Base-by-base conservation (phyloP, 2,113 vertebrate genomes). In the Pseudolaguvia tuberculata region DNA sequence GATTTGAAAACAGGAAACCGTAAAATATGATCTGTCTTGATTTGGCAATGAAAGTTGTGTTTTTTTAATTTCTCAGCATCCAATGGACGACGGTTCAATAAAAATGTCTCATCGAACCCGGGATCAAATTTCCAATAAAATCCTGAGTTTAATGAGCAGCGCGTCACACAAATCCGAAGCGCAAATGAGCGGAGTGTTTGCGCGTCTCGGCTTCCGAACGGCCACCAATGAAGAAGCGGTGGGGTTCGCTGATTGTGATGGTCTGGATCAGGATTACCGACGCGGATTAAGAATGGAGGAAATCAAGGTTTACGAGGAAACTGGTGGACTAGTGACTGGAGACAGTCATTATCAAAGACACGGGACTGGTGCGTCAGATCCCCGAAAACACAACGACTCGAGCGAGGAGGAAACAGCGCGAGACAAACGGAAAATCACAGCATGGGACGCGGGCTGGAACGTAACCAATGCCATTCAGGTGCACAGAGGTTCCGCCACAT, bases 381-480 rank as follows among this genome's bases (percentile, higher is more conserved):
- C 92, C 81, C 70, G 93, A 87, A 86, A 96, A 93, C 86, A 90
- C 61, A 92, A 75, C 73, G 90, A 69, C 88, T 85, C 1, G 0
- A 87, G 62, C 91, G 88, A 88, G 2, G 91, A 88, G 77, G 84
- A 93, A 81, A 92, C 86, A 68, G 87, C 87, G 0, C 92, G 93
- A 56, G 94, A 91, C 12, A 97, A 94, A 39, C 95, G 94, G 62
- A 94, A 90, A 82, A 98, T 98, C 88, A 98, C 96, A 0, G 87
- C 95, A 12, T 98, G 96, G 96, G 96, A 98, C 67, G 96, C 96
- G 11, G 96, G 96, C 35, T 98, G 96, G 96, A 98, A 98, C 77
- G 95, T 98, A 85, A 98, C 96, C 87, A 98, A 98, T 20, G 96
- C 96, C 56, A 98, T 98, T 82, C 96, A 98, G 96, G 96, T 98